Evolutionary conservation across 2,797 vertebrate genomes (phyloP).

Genomic region (Falco concolor): DNA sequence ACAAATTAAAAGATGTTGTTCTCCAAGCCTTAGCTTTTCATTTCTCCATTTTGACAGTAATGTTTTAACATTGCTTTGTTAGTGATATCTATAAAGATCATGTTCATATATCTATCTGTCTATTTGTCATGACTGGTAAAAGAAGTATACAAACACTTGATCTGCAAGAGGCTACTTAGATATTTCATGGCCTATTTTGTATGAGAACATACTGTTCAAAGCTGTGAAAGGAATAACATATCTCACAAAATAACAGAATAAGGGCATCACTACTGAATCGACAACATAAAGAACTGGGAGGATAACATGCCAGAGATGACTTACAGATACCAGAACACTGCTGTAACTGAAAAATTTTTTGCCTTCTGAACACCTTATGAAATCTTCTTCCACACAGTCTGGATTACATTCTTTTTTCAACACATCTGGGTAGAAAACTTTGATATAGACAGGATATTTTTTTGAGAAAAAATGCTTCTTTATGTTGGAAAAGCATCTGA

Average conservation of each 20-base stretch:
- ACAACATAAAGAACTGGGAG: not conserved
- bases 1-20: not conserved
- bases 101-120: not conserved
- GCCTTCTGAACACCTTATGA: not conserved
- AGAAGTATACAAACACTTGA: not conserved
- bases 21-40: not conserved
- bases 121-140: not conserved
- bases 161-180: not conserved
- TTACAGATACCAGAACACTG: not conserved
- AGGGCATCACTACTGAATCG: not conserved
- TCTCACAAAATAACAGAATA: not conserved
- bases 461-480: not conserved
- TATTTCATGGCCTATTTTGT: not conserved
- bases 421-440: not conserved
- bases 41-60: not conserved
- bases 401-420: not conserved
- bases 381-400: not conserved
- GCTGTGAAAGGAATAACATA: not conserved
- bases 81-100: not conserved
- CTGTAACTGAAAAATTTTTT: not conserved
- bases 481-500: not conserved
- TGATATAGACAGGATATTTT: not conserved
- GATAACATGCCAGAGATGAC: not conserved
- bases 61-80: not conserved
- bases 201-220: not conserved